Base-by-base conservation (phyloP, 1,140 invertebrate species). In the Hylaeus volcanicus region DNA sequence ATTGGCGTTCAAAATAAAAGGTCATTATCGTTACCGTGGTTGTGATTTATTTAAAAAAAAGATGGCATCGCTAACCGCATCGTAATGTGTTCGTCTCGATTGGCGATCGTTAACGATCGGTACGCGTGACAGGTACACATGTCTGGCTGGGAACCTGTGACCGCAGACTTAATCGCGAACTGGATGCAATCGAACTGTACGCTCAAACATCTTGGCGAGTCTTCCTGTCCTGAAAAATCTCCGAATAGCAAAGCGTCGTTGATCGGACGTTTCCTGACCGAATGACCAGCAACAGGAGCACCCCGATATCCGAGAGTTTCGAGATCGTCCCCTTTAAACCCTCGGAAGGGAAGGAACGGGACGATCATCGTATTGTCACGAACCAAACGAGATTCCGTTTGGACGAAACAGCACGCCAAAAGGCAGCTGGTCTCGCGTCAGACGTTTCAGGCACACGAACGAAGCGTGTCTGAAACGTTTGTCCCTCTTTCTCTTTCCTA, bases 401-500 rank as follows among this genome's bases (percentile, higher is more conserved):
- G 85, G 73, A 60, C 69, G 71, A 64, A 68, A 72, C 84, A 77
- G 79, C 79, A 85, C 74, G 74, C 74, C 74, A 82, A 86, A 79
- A 65, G 79, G 84, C 84, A 86, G 84, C 84, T 86, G 84, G 83
- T 74, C 79, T 70, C 79, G 56, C 84, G 81, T 83, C 85, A 86
- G 81, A 80, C 85, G 81, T 87, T 83, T 73, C 84, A 66, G 85
- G 85, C 85, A 87, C 84, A 86, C 85, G 83, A 86, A 75, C 83
- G 84, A 82, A 86, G 85, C 77, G 84, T 83, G 84, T 76, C 81
- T 80, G 69, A 63, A 68, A 69, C 45, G 64, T 68, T 39, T 61
- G 39, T 75, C 61, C 43, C 55, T 79, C 63, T 60, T 11, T 73
- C 48, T 61, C 69, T 56, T 3, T 37, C 14, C 39, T 55, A 14